phyloP scores from a whole-genome alignment of 1,140 invertebrate genomes.

The Piezodorus guildinii region DNA sequence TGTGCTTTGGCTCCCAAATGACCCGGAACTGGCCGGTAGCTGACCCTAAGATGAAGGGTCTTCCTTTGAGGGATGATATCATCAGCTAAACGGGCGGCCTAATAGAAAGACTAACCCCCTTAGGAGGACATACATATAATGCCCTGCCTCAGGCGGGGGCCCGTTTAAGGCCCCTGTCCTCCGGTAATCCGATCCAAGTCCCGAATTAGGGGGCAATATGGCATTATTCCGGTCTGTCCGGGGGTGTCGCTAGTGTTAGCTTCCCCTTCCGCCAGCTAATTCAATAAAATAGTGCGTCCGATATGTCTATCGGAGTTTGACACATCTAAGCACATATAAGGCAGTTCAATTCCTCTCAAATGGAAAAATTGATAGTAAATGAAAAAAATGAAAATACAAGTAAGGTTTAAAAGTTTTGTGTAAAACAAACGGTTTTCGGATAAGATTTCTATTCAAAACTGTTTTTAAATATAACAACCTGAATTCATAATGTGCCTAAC shows the following conservation, averaged over 20 bases:
- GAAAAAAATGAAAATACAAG: no score
- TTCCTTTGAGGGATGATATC: not conserved
- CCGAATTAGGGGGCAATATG: conserved; percentile 8
- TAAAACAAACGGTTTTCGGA: no score
- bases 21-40: no score
- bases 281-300: not conserved
- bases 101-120: not conserved
- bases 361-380: no score
- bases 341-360: no score
- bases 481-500: no score
- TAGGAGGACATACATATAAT: not conserved
- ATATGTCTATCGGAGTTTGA: not conserved
- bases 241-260: not conserved
- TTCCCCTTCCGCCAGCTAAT: not conserved
- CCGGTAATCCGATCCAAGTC: not conserved
- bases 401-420: no score
- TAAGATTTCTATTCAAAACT: no score
- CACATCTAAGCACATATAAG: no score
- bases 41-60: not conserved
- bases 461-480: no score
- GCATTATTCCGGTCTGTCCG: not conserved
- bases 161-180: not conserved
- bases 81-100: not conserved
- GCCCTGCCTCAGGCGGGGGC: no score
- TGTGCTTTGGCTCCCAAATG: no score